phyloP scores from a whole-genome alignment of 2,888 invertebrate genomes.

The Tachina grossa region DNA sequence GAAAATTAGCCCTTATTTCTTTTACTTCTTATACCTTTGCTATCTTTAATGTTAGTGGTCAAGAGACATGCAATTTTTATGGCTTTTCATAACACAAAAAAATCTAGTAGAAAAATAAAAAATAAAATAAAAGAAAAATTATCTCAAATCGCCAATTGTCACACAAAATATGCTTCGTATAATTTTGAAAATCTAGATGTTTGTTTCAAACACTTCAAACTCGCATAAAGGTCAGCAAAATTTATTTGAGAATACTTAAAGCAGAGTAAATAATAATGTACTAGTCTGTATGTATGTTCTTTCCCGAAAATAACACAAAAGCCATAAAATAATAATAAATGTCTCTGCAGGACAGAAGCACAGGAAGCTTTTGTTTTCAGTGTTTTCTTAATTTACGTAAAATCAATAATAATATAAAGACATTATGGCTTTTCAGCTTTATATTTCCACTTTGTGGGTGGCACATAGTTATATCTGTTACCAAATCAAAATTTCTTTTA shows the following conservation, averaged over 20 bases:
- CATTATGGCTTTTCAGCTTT: slow-evolving; percentile 55
- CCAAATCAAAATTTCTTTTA: background rate
- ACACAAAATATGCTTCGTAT: slow-evolving; percentile 77
- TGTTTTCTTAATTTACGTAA: slow-evolving; percentile 76
- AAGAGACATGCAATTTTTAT: slow-evolving; percentile 67
- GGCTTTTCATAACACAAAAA: slow-evolving; percentile 7
- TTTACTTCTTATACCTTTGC: slow-evolving; percentile 3
- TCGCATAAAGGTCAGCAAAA: slow-evolving; percentile 63
- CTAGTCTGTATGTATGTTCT: background rate
- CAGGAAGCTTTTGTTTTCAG: slow-evolving; percentile 56
- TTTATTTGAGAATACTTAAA: slow-evolving; percentile 13
- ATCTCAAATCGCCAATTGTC: slow-evolving; percentile 72
- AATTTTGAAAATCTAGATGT: slow-evolving; percentile 80
- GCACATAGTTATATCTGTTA: background rate
- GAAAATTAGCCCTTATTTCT: background rate
- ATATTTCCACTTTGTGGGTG: background rate
- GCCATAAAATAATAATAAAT: slow-evolving; percentile 69
- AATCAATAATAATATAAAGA: slow-evolving; percentile 76
- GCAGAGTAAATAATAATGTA: background rate
- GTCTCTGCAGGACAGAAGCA: slow-evolving; percentile 61
- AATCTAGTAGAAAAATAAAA: background rate
- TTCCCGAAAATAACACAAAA: slow-evolving; percentile 23
- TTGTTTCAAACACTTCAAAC: slow-evolving; percentile 30
- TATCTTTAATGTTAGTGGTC: slow-evolving; percentile 64
- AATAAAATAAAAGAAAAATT: slow-evolving; percentile 27